Evolutionary conservation across 2,797 vertebrate species (phyloP), one percentile per base, ranked within the genome.

Genomic region (Emys orbicularis): DNA sequence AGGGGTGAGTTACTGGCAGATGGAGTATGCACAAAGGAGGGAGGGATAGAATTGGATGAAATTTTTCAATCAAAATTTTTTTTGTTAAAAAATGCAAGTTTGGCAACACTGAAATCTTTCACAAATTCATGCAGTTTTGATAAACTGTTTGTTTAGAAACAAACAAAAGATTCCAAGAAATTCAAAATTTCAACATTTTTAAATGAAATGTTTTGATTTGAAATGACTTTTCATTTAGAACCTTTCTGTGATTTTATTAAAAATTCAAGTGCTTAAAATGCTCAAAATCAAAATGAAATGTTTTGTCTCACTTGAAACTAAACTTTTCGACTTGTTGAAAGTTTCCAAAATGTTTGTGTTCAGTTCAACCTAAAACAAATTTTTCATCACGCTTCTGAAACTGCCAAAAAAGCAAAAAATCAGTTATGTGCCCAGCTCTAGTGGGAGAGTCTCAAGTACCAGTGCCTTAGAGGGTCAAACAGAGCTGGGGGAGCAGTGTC

Each of bases 11-110:
- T 91, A n/a, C 85, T 87, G 82, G 77, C 84, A 95, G 83, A 86
- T 81, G 84, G 1, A 50, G n/a, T n/a, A 0, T 27, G 74, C 57
- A 34, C 0, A 0, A 6, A 19, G 50, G 0, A 37, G 61, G 87
- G 83, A 82, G 52, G 87, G n/a, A 47, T 47, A 95, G 79, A 72
- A 9, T 37, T n/a, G 19, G 21, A 12, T 12, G 4, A 72, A 72
- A 12, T 23, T 41, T 61, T 72, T 41, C 68, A 72, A 41, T 41
- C 8, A 72, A 21, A 5, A 5, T 6, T 72, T 41, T 72, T 23
- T n/a, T 34, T 34, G 31, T n/a, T n/a, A n/a, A 68, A 68, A 68
- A n/a, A n/a, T 68, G 34, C 34, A 68, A 68, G 61, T n/a, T 21
- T 68, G 61, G 18, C 34, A n/a, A 19, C 18, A n/a, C 16, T 68